Evolutionary conservation across 2,113 vertebrate genomes (phyloP).

Genomic region (Calidris pugnax): DNA sequence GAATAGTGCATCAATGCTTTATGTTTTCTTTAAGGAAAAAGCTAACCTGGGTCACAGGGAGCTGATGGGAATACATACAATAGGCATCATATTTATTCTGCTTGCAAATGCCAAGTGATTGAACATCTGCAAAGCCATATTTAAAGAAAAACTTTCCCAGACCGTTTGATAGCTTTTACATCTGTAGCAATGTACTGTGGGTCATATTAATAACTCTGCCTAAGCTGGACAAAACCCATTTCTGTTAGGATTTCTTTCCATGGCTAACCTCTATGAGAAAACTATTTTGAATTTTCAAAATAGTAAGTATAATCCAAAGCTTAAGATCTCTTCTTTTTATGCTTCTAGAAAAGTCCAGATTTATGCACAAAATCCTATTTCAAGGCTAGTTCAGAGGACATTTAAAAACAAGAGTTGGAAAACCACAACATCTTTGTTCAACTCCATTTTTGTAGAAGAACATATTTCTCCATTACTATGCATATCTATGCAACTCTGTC

Average conservation of each 20-base stretch:
- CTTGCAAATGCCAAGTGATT: slow-evolving; percentile 3
- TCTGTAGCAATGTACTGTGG: slow-evolving; percentile 19
- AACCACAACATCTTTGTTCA: not conserved
- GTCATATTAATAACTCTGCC: slow-evolving; percentile 26
- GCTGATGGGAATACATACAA: slow-evolving; percentile 8
- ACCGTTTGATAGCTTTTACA: slow-evolving; percentile 56
- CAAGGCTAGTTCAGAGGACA: not conserved
- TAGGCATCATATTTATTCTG: slow-evolving; percentile 33
- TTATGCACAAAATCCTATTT: not conserved
- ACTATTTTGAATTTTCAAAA: not conserved
- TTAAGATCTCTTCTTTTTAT: not conserved
- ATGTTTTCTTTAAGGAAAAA: slow-evolving; percentile 29
- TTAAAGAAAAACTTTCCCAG: slow-evolving; percentile 56
- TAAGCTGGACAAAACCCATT: not conserved
- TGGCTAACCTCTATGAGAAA: not conserved
- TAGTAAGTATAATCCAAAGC: not conserved
- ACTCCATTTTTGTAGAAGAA: not conserved
- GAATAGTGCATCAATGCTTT: not conserved
- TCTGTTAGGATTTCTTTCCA: not conserved
- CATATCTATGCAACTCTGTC: not conserved
- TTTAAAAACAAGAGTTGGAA: not conserved
- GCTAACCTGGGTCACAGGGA: not conserved
- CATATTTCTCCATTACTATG: not conserved
- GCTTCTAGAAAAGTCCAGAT: not conserved
- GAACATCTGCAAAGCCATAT: slow-evolving; percentile 12